A percentile compares a stretch with the other conserved stretches of the same genome.
Evolutionary conservation across 2,113 vertebrate genomes (phyloP).

Genomic region (Prunella himalayana): DNA sequence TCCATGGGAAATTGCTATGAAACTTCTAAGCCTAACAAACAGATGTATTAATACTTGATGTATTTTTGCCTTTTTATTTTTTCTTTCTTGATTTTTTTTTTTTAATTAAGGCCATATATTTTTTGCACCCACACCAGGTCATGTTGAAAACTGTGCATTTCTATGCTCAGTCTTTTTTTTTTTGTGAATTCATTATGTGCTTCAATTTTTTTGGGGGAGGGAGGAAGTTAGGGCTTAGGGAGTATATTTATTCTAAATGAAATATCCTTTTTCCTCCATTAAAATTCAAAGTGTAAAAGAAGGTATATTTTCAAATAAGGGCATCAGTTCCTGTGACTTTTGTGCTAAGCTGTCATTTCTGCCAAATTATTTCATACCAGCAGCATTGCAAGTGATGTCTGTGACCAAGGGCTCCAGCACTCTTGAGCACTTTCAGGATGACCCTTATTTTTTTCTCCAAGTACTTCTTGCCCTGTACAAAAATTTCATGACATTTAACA

Average conservation of each 20-base stretch:
- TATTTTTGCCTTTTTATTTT: neutral
- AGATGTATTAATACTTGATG: neutral
- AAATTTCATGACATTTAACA: neutral
- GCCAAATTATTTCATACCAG: neutral
- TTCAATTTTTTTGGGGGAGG: rapidly evolving
- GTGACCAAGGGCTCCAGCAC: neutral
- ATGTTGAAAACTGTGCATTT: neutral
- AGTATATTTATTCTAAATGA: neutral
- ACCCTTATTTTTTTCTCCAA: neutral
- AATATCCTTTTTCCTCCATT: neutral
- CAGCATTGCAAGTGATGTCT: neutral
- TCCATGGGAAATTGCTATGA: neutral
- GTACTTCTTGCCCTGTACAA: neutral
- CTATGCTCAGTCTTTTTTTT: neutral
- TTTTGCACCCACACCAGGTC: rapidly evolving
- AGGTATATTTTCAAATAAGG: neutral
- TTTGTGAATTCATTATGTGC: neutral
- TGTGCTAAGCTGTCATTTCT: neutral
- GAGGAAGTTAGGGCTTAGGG: neutral
- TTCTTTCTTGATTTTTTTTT: neutral
- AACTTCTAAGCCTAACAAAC: neutral
- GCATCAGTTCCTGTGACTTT: neutral
- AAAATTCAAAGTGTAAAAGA: neutral
- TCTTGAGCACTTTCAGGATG: neutral
- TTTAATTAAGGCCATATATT: neutral